A percentile compares a stretch with the other conserved stretches of the same genome.
These are phyloP conservation scores for Cyanoramphus novaezelandiae DNA, from an alignment of 2,113 vertebrate species.

Conservation along the genomic window DNA sequence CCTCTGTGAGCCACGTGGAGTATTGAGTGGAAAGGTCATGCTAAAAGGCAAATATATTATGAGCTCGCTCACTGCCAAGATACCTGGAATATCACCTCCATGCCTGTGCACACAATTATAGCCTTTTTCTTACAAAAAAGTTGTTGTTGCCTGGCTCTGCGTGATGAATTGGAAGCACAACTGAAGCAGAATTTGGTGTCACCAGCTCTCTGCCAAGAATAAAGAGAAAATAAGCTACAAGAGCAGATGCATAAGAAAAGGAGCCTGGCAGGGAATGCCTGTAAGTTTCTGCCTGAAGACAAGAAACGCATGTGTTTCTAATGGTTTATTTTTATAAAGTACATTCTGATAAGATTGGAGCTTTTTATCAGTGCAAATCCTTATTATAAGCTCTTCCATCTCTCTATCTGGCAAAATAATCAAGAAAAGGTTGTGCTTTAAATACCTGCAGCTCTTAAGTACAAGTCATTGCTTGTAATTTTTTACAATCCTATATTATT, in stretches of 20 bases:
- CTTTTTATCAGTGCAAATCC: background rate
- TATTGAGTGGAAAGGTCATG: background rate
- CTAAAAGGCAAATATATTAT: background rate
- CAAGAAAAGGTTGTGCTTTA: background rate
- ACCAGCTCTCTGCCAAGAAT: background rate
- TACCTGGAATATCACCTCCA: background rate
- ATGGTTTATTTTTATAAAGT: background rate
- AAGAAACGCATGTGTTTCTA: background rate
- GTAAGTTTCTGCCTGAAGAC: background rate
- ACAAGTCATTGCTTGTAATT: background rate
- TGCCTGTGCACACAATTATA: background rate
- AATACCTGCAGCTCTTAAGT: background rate
- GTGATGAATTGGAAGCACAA: background rate
- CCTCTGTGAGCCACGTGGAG: background rate
- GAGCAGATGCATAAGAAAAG: background rate
- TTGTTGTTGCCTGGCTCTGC: background rate
- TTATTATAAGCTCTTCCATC: background rate
- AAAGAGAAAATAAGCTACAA: background rate
- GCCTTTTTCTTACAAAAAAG: background rate
- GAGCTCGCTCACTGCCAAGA: background rate
- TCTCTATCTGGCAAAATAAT: conserved; percentile 16
- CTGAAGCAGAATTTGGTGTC: background rate
- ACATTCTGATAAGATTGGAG: background rate
- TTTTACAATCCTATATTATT: conserved; percentile 28
- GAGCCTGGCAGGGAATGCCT: background rate